Evolutionary conservation across 2,113 vertebrate species (phyloP).

Genomic region (Coreoperca whiteheadi): DNA sequence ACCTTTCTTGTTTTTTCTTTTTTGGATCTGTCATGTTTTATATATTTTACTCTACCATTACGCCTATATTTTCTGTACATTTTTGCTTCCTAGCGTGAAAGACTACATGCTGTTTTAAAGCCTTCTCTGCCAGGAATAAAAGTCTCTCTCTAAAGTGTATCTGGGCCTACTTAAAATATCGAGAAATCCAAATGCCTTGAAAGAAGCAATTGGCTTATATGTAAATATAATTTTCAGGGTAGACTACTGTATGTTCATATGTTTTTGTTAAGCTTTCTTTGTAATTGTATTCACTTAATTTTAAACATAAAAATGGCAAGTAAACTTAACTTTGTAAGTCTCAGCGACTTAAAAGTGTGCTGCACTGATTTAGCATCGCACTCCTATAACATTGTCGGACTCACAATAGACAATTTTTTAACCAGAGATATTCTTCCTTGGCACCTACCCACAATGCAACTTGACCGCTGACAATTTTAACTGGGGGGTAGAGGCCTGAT

Average conservation of each 20-base stretch:
- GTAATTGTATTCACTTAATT: too few relatives aligned
- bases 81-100: neutral
- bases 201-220: neutral
- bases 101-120: neutral
- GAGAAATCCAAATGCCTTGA: neutral
- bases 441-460: neutral
- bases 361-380: too few relatives aligned
- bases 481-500: too few relatives aligned
- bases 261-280: too few relatives aligned
- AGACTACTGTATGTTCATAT: too few relatives aligned
- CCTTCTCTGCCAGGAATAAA: neutral
- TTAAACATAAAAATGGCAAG: neutral
- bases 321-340: neutral
- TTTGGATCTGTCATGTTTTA: neutral
- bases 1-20: neutral
- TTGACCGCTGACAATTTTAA: too few relatives aligned
- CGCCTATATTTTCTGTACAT: neutral
- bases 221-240: too few relatives aligned
- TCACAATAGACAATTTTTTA: too few relatives aligned
- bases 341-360: too few relatives aligned
- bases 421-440: neutral
- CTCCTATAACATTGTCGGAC: too few relatives aligned
- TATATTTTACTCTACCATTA: too few relatives aligned
- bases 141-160: neutral
- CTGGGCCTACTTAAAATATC: neutral